These are phyloP conservation scores for Erpobdella octoculata DNA, from an alignment of 2,888 invertebrate genomes.

Conservation along the genomic window DNA sequence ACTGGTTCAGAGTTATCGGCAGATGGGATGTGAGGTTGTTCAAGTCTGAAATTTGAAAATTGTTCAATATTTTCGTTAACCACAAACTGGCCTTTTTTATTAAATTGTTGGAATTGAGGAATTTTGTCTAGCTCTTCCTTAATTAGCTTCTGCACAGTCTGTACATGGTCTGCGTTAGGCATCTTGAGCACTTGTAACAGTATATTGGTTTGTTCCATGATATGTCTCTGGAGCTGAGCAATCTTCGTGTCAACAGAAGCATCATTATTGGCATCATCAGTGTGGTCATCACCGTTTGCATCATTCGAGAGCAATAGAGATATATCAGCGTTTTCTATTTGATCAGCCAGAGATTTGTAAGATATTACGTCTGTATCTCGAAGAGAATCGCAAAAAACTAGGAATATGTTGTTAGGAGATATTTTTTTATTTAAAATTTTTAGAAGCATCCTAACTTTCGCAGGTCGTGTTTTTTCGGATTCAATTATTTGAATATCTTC, in stretches of 20 bases:
- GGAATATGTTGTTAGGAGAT: background rate
- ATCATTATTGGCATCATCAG: background rate
- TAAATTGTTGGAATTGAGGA: constrained; percentile 2
- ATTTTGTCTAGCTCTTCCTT: background rate
- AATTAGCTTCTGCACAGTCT: no score
- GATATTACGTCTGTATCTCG: background rate
- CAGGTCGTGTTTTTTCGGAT: background rate
- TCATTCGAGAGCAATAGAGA: background rate
- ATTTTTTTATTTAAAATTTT: background rate
- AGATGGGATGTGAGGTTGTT: no score
- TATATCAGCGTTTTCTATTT: background rate
- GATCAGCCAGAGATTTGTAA: background rate
- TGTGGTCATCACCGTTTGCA: no score
- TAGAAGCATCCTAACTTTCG: background rate
- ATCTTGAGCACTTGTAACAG: background rate
- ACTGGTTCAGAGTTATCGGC: background rate
- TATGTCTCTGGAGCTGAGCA: background rate
- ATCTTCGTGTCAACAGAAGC: background rate
- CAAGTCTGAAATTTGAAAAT: constrained; percentile 1
- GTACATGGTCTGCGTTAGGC: no score
- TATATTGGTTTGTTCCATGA: background rate
- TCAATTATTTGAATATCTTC: background rate
- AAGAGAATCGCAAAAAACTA: background rate
- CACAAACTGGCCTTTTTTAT: background rate
- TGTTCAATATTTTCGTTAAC: constrained; percentile 7